Percentiles rank a stretch among this genome's conserved stretches.
Conservation (phyloP, 2,888 invertebrate genomes). For the Drosophila neotestacea region DNA sequence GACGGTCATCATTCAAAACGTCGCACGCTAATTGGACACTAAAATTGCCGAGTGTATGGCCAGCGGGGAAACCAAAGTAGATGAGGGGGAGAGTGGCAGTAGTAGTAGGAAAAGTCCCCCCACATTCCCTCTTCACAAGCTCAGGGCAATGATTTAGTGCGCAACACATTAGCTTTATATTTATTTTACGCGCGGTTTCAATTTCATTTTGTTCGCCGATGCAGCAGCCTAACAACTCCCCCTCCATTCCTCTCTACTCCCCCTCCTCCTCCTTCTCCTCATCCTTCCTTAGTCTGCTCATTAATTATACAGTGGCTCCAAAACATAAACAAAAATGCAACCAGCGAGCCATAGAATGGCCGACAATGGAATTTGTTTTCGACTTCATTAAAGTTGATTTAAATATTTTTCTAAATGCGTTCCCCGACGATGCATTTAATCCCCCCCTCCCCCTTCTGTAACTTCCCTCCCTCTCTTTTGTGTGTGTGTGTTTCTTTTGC, state of each 20-base stretch:
- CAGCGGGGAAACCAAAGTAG: not conserved
- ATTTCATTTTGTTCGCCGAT: constrained; percentile 54
- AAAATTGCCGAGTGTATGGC: constrained; percentile 59
- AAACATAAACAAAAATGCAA: constrained; percentile 44
- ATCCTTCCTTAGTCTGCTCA: constrained; percentile 16
- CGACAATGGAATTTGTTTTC: constrained; percentile 68
- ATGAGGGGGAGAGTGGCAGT: not conserved
- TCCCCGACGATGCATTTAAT: constrained; percentile 31
- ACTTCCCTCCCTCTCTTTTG: not conserved
- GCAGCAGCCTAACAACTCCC: not conserved
- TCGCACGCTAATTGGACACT: constrained; percentile 78
- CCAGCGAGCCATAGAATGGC: constrained; percentile 43
- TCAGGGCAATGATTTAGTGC: constrained; percentile 66
- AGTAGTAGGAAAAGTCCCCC: not conserved
- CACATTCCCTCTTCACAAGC: not conserved
- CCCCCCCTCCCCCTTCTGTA: not conserved
- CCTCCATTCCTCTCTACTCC: no score
- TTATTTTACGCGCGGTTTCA: constrained; percentile 69
- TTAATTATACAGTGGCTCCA: constrained; percentile 52
- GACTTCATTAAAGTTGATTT: constrained; percentile 78
- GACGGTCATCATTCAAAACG: constrained; percentile 76
- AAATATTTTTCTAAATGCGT: constrained; percentile 70
- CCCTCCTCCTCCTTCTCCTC: not conserved
- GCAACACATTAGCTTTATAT: constrained; percentile 65
- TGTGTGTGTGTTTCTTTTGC: not conserved